Conservation (phyloP, 2,113 vertebrate species). For the Numida meleagris region DNA sequence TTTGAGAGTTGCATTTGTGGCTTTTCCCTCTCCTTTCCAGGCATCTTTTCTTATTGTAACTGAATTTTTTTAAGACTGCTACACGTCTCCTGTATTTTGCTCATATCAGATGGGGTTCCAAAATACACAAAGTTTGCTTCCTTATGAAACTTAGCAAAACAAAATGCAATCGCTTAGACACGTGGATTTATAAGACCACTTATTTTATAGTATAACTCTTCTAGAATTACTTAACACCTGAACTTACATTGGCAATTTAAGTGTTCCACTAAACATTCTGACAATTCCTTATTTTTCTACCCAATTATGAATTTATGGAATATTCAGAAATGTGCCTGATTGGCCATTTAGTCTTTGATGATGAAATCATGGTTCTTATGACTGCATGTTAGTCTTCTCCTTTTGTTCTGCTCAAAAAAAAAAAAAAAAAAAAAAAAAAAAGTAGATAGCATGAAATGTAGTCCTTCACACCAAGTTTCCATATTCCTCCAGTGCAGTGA, state of each 20-base stretch:
- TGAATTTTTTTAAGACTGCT: background rate
- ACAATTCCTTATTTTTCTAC: conserved; percentile 15
- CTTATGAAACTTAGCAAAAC: background rate
- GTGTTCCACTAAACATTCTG: background rate
- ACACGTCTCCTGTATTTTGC: background rate
- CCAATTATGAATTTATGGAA: background rate
- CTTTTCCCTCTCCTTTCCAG: background rate
- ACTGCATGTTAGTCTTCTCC: background rate
- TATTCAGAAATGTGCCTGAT: background rate
- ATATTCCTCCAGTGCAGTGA: background rate
- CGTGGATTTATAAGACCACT: conserved; percentile 12
- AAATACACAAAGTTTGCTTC: background rate
- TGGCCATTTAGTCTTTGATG: background rate
- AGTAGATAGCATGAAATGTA: background rate
- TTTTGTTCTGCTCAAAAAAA: background rate
- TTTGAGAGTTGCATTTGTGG: background rate
- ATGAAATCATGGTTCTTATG: background rate
- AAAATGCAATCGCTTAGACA: background rate
- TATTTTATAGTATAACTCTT: background rate
- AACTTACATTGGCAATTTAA: conserved; percentile 30
- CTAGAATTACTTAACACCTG: conserved; percentile 8
- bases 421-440: background rate
- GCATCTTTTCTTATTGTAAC: background rate
- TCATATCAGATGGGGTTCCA: background rate
- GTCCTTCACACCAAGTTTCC: background rate